A percentile compares a stretch with the other conserved stretches of the same genome.
phyloP scores from a whole-genome alignment of 2,797 vertebrate genomes.

The Acanthurus tractus region DNA sequence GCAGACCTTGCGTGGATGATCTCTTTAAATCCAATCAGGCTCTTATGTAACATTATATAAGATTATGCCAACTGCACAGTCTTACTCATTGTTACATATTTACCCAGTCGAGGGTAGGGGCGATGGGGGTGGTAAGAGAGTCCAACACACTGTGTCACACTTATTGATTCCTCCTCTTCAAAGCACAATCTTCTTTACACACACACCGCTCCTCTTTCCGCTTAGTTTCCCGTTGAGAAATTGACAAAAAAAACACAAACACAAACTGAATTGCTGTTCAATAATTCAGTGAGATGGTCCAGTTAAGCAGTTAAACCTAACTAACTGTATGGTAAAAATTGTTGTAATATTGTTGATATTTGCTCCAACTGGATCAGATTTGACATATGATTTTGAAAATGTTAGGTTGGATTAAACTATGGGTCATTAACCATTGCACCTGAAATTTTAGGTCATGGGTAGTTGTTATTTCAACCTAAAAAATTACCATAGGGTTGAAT shows the following conservation, averaged over 20 bases:
- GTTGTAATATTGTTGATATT: background rate
- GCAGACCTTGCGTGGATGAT: conserved; percentile 26
- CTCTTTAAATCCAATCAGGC: conserved; percentile 31
- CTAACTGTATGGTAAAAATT: background rate
- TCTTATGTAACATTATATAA: conserved; percentile 80
- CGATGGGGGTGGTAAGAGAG: conserved; percentile 66
- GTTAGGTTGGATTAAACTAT: background rate
- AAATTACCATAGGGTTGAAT: conserved; percentile 13
- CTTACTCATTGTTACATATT: conserved; percentile 73
- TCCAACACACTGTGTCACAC: conserved; percentile 57
- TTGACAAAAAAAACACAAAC: conserved; percentile 10
- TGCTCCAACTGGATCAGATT: background rate
- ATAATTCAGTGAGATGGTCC: no score
- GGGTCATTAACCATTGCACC: background rate
- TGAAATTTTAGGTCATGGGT: background rate
- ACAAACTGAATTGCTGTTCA: background rate
- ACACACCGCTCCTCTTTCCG: background rate
- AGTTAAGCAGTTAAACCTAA: background rate
- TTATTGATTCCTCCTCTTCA: conserved; percentile 47
- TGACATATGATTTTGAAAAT: background rate
- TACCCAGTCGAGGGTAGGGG: conserved; percentile 43
- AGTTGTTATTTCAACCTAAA: background rate
- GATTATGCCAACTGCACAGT: conserved; percentile 66
- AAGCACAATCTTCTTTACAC: conserved; percentile 2
- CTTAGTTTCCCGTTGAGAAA: background rate